These are phyloP conservation scores for Lophotriccus pileatus DNA, from an alignment of 2,797 vertebrate genomes.

Conservation along the genomic window DNA sequence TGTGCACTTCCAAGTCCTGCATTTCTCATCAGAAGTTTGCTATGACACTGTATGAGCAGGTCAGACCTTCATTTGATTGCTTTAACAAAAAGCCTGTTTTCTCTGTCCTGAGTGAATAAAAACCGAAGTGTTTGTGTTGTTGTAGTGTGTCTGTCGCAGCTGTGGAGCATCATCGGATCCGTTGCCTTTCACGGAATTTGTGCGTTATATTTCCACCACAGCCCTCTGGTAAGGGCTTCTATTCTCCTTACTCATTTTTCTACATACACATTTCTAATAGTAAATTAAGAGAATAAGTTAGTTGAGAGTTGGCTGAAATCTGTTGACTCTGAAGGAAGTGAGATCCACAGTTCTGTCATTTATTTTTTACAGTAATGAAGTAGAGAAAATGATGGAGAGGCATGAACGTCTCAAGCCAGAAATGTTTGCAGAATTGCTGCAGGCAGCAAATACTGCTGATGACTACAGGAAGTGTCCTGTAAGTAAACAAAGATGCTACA, in stretches of 20 bases:
- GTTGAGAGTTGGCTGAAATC: not conserved
- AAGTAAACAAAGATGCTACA: constrained; percentile 54
- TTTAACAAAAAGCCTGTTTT: not conserved
- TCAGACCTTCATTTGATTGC: constrained; percentile 51
- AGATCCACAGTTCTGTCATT: not conserved
- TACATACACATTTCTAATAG: not conserved
- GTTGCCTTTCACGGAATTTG: constrained; percentile 94
- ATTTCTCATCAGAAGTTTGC: constrained; percentile 99
- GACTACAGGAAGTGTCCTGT: constrained; percentile 96
- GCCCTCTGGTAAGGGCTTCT: constrained; percentile 89
- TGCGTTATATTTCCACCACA: constrained; percentile 96
- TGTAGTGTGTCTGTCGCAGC: constrained; percentile 90
- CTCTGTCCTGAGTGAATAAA: not conserved
- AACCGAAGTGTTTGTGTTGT: not conserved
- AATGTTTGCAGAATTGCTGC: constrained; percentile 92
- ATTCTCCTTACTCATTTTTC: not conserved
- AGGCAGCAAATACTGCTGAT: constrained; percentile 89
- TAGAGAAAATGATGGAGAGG: constrained; percentile 80
- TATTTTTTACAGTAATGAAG: constrained; percentile 74
- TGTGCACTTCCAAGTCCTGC: constrained; percentile 94
- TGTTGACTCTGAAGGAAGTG: not conserved
- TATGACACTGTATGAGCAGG: constrained; percentile 97
- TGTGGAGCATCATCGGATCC: constrained; percentile 97
- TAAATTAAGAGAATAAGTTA: too few species aligned
- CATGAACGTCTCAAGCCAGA: constrained; percentile 89